phyloP scores from a whole-genome alignment of 2,113 vertebrate species.

The Eulacestoma nigropectus region DNA sequence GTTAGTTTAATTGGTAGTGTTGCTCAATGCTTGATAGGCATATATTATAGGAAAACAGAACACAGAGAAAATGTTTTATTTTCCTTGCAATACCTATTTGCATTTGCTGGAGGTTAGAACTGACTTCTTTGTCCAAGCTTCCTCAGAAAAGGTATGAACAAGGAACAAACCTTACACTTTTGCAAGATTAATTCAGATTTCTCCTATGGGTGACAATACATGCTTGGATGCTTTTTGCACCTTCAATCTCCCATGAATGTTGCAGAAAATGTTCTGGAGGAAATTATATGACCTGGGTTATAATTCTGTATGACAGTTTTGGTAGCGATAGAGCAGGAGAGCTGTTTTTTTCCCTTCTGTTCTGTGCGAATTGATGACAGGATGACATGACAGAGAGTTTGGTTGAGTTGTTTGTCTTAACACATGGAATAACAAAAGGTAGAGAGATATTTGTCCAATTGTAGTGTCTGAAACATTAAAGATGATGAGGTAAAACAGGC shows the following conservation, averaged over 20 bases:
- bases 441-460: neutral
- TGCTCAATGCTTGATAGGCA: neutral
- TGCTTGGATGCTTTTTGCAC: neutral
- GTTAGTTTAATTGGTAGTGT: constrained; percentile 23
- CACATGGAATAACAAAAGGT: neutral
- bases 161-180: neutral
- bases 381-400: neutral
- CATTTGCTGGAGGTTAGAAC: neutral
- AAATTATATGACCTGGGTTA: neutral
- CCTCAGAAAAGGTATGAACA: neutral
- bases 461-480: neutral
- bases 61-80: neutral
- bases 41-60: constrained; percentile 10
- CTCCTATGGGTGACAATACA: neutral
- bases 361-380: neutral
- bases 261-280: neutral
- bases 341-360: neutral
- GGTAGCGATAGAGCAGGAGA: neutral
- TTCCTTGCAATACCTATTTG: neutral
- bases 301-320: neutral
- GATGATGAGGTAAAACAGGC: neutral
- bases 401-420: neutral
- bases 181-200: neutral
- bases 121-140: neutral
- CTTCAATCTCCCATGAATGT: neutral